phyloP scores from a whole-genome alignment of 1,140 invertebrate genomes.

The Calosoma granatense region DNA sequence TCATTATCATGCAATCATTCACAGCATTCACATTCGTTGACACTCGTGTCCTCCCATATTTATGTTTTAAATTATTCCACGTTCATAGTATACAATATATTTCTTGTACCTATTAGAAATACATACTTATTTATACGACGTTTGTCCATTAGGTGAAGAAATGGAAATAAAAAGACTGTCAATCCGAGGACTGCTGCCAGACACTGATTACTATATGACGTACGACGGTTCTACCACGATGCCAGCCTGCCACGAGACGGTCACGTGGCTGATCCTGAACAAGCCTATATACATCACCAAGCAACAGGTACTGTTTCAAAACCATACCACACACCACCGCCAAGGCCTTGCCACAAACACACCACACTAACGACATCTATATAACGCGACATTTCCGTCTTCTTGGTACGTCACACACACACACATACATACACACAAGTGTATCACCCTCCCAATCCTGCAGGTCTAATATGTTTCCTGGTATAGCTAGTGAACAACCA shows the following conservation, averaged over 20 bases:
- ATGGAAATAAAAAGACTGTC: slow-evolving; percentile 72
- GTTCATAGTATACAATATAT: background rate
- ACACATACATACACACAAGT: too few species aligned
- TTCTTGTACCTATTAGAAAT: background rate
- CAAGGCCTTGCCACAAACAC: background rate
- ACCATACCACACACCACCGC: background rate
- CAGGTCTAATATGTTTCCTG: too few species aligned
- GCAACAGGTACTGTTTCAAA: slow-evolving; percentile 60
- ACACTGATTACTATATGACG: slow-evolving; percentile 92
- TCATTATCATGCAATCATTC: background rate
- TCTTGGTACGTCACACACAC: too few species aligned
- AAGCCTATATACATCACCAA: slow-evolving; percentile 94
- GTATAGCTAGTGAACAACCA: too few species aligned
- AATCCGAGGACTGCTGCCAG: slow-evolving; percentile 74
- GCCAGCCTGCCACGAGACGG: slow-evolving; percentile 85
- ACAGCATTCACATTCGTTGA: too few species aligned
- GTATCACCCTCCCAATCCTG: too few species aligned
- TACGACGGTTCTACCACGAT: slow-evolving; percentile 94
- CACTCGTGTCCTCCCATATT: too few species aligned
- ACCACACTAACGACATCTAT: background rate
- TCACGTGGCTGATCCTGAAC: slow-evolving; percentile 93
- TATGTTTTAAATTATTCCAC: background rate
- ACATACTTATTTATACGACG: too few species aligned
- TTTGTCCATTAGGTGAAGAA: slow-evolving; percentile 52
- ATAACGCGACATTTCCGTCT: background rate